These are phyloP conservation scores for Sylvietta virens DNA, from an alignment of 2,113 vertebrate species.

Conservation along the genomic window DNA sequence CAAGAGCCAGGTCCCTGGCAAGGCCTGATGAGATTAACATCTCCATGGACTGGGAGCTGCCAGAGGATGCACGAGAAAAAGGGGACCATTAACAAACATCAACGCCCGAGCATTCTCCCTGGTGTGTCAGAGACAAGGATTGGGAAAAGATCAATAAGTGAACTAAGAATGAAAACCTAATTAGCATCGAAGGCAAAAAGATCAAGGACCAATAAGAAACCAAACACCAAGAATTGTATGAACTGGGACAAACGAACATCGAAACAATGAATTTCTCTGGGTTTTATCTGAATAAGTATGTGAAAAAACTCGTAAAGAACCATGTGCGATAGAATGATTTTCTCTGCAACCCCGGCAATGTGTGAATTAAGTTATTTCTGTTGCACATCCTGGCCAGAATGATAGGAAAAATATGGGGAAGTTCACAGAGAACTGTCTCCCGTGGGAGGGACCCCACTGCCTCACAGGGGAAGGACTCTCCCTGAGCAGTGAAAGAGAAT, in stretches of 20 bases:
- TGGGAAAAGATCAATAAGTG: background rate
- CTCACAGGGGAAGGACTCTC: background rate
- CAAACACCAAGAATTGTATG: background rate
- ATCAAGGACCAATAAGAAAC: background rate
- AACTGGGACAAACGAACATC: background rate
- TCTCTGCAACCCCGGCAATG: background rate
- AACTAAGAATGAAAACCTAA: background rate
- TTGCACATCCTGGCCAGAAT: background rate
- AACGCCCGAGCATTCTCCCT: rapidly evolving
- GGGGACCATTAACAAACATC: background rate
- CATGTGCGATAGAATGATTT: background rate
- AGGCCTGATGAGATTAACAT: background rate
- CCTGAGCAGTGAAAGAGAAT: background rate
- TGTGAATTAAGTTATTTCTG: background rate
- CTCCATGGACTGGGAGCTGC: too few relatives aligned
- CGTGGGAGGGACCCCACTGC: background rate
- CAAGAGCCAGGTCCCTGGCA: background rate
- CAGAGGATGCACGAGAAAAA: background rate
- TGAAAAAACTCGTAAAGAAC: background rate
- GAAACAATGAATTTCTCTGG: background rate
- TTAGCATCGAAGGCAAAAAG: background rate
- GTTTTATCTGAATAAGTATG: background rate
- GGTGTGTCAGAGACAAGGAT: background rate
- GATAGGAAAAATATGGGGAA: background rate
- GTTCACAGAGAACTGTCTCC: background rate